Conservation (phyloP, 2,888 invertebrate species). For the Hanleya hanleyi region DNA sequence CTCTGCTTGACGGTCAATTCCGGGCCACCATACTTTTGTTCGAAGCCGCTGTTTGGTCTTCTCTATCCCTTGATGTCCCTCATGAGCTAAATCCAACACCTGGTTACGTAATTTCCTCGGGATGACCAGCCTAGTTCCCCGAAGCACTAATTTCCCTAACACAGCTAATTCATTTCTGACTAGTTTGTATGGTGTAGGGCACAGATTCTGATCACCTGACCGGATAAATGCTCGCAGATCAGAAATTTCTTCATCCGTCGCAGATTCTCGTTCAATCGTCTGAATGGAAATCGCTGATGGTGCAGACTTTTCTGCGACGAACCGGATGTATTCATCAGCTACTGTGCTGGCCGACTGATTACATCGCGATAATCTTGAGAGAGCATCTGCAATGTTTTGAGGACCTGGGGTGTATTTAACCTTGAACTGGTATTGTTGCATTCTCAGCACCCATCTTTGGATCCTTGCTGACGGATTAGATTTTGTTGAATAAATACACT, state of each 20-base stretch:
- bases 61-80: conserved; percentile 31
- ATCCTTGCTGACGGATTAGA: conserved; percentile 19
- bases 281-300: conserved; percentile 2
- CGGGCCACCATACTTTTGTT: conserved; percentile 48
- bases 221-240: conserved; percentile 5
- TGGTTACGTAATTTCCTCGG: conserved; percentile 27
- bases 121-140: conserved; percentile 38
- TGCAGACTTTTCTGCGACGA: conserved; percentile 12
- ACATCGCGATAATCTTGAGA: neutral
- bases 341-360: neutral
- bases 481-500: conserved; percentile 14
- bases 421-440: conserved; percentile 3
- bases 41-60: conserved; percentile 31
- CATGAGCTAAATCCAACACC: conserved; percentile 37
- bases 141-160: conserved; percentile 34
- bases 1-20: conserved; percentile 35
- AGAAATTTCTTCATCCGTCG: conserved; percentile 14
- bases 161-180: conserved; percentile 31
- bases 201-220: conserved; percentile 10
- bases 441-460: conserved; percentile 12
- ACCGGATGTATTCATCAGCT: conserved; percentile 6
- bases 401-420: conserved; percentile 11
- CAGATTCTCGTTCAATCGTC: conserved; percentile 13
- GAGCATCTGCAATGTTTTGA: conserved; percentile 13
- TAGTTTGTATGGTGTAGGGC: neutral